These are phyloP conservation scores for Menura novaehollandiae DNA, from an alignment of 2,113 vertebrate species.

Conservation along the genomic window DNA sequence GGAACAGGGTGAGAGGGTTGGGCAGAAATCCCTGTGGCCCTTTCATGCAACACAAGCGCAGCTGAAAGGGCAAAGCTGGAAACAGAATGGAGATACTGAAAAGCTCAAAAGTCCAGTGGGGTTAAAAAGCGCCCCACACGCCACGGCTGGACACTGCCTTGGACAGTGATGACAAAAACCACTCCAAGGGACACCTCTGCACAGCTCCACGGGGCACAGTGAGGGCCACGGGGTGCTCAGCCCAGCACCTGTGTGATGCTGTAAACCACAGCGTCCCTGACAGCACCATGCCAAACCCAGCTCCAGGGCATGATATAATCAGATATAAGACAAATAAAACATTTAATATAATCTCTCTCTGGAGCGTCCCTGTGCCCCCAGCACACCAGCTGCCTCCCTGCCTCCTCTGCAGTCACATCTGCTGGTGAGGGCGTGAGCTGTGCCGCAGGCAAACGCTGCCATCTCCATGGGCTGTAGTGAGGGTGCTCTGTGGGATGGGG, in stretches of 20 bases:
- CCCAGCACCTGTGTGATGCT: background rate
- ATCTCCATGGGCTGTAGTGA: fast-evolving
- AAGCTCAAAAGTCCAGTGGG: background rate
- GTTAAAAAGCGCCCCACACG: background rate
- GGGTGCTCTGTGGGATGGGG: background rate
- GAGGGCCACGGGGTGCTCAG: background rate
- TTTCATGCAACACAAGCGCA: fast-evolving
- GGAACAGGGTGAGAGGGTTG: fast-evolving
- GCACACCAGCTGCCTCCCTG: background rate
- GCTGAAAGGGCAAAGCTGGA: background rate
- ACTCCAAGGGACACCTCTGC: background rate
- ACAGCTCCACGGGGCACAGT: fast-evolving
- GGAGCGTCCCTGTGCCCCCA: background rate
- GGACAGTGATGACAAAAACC: background rate
- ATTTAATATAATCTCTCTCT: background rate
- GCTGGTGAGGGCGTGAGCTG: background rate
- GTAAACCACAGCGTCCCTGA: background rate
- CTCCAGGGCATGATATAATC: background rate
- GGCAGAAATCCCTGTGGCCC: background rate
- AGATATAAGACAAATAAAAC: background rate
- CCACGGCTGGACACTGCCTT: fast-evolving
- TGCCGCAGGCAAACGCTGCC: background rate
- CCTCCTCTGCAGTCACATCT: background rate
- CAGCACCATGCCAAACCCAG: background rate
- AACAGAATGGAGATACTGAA: fast-evolving